phyloP scores from a whole-genome alignment of 2,888 invertebrate species.

The Drosophila infuscata region DNA sequence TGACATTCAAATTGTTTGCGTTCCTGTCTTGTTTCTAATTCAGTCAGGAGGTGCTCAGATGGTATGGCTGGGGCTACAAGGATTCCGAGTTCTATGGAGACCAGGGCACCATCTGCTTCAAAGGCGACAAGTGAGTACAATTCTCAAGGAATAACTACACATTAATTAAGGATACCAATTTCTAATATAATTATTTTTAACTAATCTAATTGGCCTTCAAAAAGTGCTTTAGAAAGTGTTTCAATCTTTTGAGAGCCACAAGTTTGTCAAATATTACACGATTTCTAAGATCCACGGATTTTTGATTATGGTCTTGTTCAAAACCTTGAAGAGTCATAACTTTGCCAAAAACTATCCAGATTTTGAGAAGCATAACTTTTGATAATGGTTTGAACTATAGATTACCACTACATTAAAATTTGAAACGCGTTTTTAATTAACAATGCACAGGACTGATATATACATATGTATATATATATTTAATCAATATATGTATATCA shows the following conservation, averaged over 20 bases:
- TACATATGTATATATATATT: background rate
- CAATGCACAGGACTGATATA: background rate
- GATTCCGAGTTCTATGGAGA: conserved; percentile 94
- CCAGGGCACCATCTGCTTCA: conserved; percentile 89
- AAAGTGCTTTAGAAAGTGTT: background rate
- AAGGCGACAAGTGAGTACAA: conserved; percentile 91
- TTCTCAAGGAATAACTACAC: background rate
- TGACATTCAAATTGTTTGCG: conserved; percentile 9
- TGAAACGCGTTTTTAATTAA: background rate
- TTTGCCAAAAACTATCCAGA: background rate
- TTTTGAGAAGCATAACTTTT: too few relatives aligned
- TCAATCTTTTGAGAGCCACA: too few relatives aligned
- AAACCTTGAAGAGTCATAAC: background rate
- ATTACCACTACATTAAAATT: background rate
- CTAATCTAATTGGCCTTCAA: background rate
- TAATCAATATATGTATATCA: too few relatives aligned
- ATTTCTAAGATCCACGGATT: background rate
- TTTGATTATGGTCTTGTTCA: background rate
- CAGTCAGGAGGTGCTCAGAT: conserved; percentile 96
- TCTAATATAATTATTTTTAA: background rate
- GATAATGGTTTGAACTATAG: background rate
- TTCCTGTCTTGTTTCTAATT: conserved; percentile 43
- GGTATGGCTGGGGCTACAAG: conserved; percentile 99
- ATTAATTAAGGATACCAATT: background rate
- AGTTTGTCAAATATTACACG: background rate